A percentile compares a stretch with the other conserved stretches of the same genome.
These are phyloP conservation scores for Agonopterix arenella DNA, from an alignment of 2,888 invertebrate genomes.

Conservation along the genomic window DNA sequence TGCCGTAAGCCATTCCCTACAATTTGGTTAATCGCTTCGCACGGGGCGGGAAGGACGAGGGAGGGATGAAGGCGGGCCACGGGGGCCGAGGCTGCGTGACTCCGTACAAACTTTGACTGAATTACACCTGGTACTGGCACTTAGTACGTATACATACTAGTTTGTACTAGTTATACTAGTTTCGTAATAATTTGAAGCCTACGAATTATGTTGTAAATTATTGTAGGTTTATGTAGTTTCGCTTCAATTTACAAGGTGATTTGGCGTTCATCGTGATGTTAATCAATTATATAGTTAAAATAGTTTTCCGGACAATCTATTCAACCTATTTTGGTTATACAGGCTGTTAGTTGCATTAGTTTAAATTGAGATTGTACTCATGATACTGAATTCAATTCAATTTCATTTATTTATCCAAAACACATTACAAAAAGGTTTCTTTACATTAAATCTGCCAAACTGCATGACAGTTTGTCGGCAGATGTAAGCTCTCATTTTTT, in stretches of 20 bases:
- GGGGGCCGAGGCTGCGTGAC: constrained; percentile 34
- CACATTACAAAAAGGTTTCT: no score
- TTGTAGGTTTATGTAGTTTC: background rate
- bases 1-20: constrained; percentile 47
- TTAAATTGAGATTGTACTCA: no score
- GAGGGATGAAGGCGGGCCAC: constrained; percentile 2
- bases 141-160: background rate
- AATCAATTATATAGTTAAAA: no score
- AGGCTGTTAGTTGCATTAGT: no score
- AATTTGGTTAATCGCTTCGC: constrained; percentile 55
- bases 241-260: background rate
- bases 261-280: no score
- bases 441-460: no score
- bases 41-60: constrained; percentile 17
- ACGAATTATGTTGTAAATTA: background rate
- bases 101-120: constrained; percentile 30
- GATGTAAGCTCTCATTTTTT: no score
- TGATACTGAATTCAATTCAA: no score
- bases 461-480: no score
- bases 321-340: no score
- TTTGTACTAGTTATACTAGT: background rate
- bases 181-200: background rate
- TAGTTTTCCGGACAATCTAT: no score
- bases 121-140: constrained; percentile 11
- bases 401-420: no score